Percentiles rank a stretch among this genome's conserved stretches.
Conservation (phyloP, 2,888 invertebrate genomes). For the Pachymerium ferrugineum region DNA sequence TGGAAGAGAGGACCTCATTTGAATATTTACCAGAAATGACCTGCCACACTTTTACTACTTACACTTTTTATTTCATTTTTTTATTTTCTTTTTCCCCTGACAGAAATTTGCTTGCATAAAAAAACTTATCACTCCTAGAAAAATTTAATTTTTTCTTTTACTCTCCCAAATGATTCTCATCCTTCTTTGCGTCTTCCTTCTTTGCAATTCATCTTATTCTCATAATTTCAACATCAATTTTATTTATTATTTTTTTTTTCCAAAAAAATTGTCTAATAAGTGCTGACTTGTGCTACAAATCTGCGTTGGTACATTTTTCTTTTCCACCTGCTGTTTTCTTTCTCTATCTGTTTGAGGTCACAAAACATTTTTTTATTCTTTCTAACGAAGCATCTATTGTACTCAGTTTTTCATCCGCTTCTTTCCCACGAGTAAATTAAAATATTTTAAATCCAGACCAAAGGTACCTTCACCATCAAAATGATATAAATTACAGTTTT, state of each 20-base stretch:
- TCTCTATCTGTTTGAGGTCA: neutral
- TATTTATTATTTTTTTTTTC: neutral
- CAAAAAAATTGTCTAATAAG: neutral
- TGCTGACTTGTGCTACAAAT: neutral
- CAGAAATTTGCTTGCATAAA: neutral
- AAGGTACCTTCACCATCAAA: no score
- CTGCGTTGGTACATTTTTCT: neutral
- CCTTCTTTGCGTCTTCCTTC: neutral
- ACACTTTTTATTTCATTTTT: slow-evolving; percentile 1
- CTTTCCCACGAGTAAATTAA: neutral
- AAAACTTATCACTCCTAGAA: no score
- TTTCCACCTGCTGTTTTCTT: neutral
- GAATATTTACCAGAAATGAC: slow-evolving; percentile 1
- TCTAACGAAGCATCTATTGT: slow-evolving; percentile 10
- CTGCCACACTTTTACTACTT: neutral
- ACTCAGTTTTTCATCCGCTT: neutral
- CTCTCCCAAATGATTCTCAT: neutral
- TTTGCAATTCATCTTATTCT: neutral
- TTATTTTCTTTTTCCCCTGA: neutral
- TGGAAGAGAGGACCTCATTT: neutral
- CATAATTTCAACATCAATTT: neutral
- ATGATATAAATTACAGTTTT: no score
- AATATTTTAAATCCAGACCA: slow-evolving; percentile 12
- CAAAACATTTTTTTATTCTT: neutral
- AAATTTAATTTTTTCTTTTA: neutral